Conservation (phyloP, 2,888 invertebrate species). For the Acanthosoma haemorrhoidale region DNA sequence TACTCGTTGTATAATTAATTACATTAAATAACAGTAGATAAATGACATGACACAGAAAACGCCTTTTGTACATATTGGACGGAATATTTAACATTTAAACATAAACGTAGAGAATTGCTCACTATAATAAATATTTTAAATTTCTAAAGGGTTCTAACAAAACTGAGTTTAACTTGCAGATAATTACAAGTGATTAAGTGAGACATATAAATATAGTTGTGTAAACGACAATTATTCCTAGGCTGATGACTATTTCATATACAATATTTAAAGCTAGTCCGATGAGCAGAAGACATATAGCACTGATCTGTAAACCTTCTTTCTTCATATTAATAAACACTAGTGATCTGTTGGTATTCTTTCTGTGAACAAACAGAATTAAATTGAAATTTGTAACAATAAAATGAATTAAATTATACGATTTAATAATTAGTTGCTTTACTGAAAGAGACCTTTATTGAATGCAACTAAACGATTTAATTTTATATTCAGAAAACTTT, state of each 20-base stretch:
- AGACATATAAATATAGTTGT: not conserved
- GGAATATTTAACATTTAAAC: constrained; percentile 25
- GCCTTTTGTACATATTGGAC: constrained; percentile 32
- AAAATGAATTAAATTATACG: too few relatives aligned
- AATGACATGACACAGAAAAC: constrained; percentile 9
- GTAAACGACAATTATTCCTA: not conserved
- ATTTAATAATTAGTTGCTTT: too few relatives aligned
- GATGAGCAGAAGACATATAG: constrained; percentile 24
- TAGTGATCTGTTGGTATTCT: constrained; percentile 20
- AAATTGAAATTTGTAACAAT: not conserved
- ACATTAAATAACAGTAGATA: constrained; percentile 13
- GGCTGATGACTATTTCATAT: constrained; percentile 24
- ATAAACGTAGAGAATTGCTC: constrained; percentile 12
- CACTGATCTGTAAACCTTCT: not conserved
- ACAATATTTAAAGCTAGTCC: constrained; percentile 28
- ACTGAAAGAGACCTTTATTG: too few relatives aligned
- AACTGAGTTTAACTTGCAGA: not conserved
- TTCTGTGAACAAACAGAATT: not conserved
- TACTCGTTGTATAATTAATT: constrained; percentile 13
- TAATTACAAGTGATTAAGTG: constrained; percentile 5
- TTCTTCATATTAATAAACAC: not conserved
- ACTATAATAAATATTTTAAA: constrained; percentile 5
- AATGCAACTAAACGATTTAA: too few relatives aligned
- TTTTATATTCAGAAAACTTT: too few relatives aligned
- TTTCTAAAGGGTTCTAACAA: constrained; percentile 1